A percentile compares a stretch with the other conserved stretches of the same genome.
phyloP scores from a whole-genome alignment of 2,113 vertebrate genomes.

The Labrus mixtus region DNA sequence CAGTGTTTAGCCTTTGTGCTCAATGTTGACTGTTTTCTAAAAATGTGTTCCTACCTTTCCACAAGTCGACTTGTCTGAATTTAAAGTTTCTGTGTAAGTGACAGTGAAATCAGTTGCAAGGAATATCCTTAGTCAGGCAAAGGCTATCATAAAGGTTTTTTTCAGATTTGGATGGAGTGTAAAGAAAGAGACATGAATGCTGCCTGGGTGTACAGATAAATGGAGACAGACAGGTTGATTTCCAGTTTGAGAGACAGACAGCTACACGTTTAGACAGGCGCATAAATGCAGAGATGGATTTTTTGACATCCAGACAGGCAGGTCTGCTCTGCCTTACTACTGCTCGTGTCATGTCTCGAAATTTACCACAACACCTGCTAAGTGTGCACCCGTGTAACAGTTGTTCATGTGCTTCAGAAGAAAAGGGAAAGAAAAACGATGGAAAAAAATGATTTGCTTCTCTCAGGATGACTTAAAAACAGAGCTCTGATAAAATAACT shows the following conservation, averaged over 20 bases:
- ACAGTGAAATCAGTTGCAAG: no score
- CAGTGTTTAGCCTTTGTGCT: no score
- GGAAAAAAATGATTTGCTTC: background rate
- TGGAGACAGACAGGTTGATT: conserved; percentile 16
- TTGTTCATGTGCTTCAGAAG: background rate
- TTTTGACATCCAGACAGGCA: conserved; percentile 20
- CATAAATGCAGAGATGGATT: conserved; percentile 11
- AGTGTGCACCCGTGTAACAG: no score
- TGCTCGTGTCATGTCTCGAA: conserved; percentile 8
- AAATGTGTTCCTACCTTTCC: no score
- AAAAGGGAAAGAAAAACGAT: background rate
- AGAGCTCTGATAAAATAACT: background rate
- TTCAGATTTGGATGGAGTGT: background rate
- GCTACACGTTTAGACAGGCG: conserved; percentile 14
- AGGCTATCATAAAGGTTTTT: background rate
- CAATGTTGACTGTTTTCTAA: no score
- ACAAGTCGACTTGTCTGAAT: no score
- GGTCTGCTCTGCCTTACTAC: background rate
- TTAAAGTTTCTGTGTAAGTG: no score
- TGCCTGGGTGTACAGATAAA: conserved; percentile 3
- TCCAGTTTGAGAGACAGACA: conserved; percentile 17
- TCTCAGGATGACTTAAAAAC: background rate
- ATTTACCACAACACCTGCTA: background rate
- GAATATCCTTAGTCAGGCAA: no score
- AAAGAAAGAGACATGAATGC: background rate